These are phyloP conservation scores for Linyphia triangularis DNA, from an alignment of 2,888 invertebrate species.

Conservation along the genomic window DNA sequence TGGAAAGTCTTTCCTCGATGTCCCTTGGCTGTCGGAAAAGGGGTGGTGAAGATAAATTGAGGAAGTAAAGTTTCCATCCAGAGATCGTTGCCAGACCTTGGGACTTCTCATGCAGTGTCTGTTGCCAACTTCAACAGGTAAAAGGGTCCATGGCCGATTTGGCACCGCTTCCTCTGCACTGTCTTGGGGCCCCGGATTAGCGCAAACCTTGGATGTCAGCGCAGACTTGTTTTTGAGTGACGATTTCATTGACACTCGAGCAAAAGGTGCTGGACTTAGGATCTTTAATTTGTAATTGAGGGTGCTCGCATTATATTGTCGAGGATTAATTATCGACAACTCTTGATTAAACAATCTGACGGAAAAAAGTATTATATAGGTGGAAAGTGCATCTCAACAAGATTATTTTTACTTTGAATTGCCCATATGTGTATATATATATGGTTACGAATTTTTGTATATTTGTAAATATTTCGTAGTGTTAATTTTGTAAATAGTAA, in stretches of 20 bases:
- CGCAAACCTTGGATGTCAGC: slow-evolving; percentile 45
- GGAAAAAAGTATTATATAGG: too few species aligned
- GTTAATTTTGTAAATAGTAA: too few species aligned
- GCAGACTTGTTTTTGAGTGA: not conserved
- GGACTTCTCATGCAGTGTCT: not conserved
- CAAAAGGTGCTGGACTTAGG: too few species aligned
- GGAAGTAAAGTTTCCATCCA: slow-evolving; percentile 3
- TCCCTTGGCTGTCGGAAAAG: not conserved
- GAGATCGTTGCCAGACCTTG: slow-evolving; percentile 40
- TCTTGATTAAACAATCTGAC: too few species aligned
- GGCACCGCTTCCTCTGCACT: slow-evolving; percentile 19
- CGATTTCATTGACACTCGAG: slow-evolving; percentile 33
- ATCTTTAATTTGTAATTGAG: too few species aligned
- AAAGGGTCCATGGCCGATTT: slow-evolving; percentile 74
- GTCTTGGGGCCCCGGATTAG: slow-evolving; percentile 31
- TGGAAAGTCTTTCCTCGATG: not conserved
- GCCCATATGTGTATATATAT: too few species aligned
- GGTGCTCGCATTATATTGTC: too few species aligned
- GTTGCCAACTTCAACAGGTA: slow-evolving; percentile 62
- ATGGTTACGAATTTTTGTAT: too few species aligned
- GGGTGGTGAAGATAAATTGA: slow-evolving; percentile 7
- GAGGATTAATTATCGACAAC: too few species aligned
- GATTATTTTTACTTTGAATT: too few species aligned
- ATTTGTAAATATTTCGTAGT: too few species aligned
- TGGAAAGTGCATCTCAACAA: too few species aligned